Conservation (phyloP, 1,140 invertebrate genomes). For the Drosophila funebris region DNA sequence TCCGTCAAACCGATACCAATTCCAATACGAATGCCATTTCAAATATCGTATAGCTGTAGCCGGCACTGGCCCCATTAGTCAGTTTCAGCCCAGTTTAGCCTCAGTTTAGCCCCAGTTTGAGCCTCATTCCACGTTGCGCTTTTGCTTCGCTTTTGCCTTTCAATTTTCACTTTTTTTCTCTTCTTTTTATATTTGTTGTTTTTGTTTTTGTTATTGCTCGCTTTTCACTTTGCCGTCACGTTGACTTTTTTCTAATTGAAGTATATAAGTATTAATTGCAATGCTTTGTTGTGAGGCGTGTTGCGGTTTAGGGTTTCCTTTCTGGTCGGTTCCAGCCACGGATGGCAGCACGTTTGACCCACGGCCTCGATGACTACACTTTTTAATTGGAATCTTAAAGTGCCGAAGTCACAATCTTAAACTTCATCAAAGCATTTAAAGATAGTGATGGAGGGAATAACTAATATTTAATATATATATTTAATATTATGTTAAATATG, state of each 20-base stretch:
- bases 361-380: constrained; percentile 8
- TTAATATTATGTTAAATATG: not conserved
- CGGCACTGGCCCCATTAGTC: constrained; percentile 70
- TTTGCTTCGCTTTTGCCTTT: constrained; percentile 55
- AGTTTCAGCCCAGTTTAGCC: constrained; percentile 31
- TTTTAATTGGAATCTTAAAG: constrained; percentile 50
- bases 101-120: not conserved
- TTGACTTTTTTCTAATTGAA: constrained; percentile 68
- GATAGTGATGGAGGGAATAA: too few species aligned
- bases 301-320: constrained; percentile 47
- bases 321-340: not conserved
- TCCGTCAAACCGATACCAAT: not conserved
- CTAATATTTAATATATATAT: too few species aligned
- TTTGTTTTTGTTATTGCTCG: not conserved
- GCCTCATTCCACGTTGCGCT: constrained; percentile 26
- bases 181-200: too few species aligned
- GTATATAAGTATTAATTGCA: constrained; percentile 78
- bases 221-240: constrained; percentile 41
- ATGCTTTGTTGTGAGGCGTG: constrained; percentile 64
- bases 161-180: constrained; percentile 71
- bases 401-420: too few species aligned
- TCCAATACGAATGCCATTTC: constrained; percentile 12
- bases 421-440: not conserved
- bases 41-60: constrained; percentile 27
- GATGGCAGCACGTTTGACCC: constrained; percentile 1